phyloP scores from a whole-genome alignment of 2,113 vertebrate species.

The Scatophagus argus region DNA sequence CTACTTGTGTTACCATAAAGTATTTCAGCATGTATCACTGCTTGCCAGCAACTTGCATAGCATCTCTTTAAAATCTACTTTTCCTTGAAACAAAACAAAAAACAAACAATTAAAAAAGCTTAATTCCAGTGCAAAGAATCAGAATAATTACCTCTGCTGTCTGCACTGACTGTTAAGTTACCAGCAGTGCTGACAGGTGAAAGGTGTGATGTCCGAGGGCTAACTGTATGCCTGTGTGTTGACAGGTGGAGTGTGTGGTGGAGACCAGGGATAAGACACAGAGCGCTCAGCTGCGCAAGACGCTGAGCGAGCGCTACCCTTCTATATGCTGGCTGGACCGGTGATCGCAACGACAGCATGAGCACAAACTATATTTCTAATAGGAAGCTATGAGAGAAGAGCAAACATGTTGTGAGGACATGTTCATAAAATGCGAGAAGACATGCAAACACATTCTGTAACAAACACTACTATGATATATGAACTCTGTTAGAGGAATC shows the following conservation, averaged over 20 bases:
- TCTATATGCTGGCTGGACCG: conserved; percentile 86
- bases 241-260: conserved; percentile 90
- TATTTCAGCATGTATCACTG: not conserved
- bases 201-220: conserved; percentile 31
- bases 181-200: conserved; percentile 30
- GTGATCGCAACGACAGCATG: conserved; percentile 70
- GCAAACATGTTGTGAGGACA: not conserved
- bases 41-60: not conserved
- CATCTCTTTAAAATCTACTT: not conserved
- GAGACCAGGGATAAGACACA: conserved; percentile 90
- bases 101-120: not conserved
- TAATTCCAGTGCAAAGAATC: not conserved
- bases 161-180: conserved; percentile 6
- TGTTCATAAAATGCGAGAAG: not conserved
- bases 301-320: conserved; percentile 87
- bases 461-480: conserved; percentile 18
- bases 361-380: not conserved
- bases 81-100: not conserved
- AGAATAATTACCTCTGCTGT: not conserved
- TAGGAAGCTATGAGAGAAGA: not conserved
- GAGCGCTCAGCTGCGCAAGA: conserved; percentile 84
- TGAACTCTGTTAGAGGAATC: conserved; percentile 36
- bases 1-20: not conserved
- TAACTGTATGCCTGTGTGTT: conserved; percentile 68
- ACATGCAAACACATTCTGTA: conserved; percentile 12